Percentiles rank a stretch among this genome's conserved stretches.
Evolutionary conservation across 2,113 vertebrate species (phyloP).

Genomic region (Chloroceryle aenea): DNA sequence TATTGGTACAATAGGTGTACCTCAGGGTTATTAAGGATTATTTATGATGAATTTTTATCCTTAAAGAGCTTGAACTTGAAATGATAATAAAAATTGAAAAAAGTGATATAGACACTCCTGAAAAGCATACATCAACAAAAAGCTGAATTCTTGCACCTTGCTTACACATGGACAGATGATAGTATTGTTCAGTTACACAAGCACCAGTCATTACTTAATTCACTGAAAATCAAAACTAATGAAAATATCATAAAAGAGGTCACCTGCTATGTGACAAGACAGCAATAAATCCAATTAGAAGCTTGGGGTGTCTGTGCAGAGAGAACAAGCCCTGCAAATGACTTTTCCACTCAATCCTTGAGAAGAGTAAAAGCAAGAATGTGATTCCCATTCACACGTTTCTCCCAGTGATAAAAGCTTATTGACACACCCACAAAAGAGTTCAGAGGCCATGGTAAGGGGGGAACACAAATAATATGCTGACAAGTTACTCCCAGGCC

Average conservation of each 20-base stretch:
- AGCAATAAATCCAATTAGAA: neutral
- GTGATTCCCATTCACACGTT: rapidly evolving
- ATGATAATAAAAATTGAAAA: neutral
- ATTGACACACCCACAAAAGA: neutral
- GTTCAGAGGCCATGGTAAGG: neutral
- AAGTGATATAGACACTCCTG: neutral
- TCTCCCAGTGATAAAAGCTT: neutral
- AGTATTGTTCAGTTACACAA: neutral
- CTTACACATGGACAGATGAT: rapidly evolving
- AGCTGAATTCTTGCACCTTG: neutral
- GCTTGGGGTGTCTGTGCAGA: neutral
- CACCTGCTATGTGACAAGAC: neutral
- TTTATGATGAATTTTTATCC: neutral
- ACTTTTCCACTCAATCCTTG: rapidly evolving
- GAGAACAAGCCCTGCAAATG: neutral
- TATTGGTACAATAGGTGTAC: neutral
- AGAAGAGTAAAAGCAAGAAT: neutral
- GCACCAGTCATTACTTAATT: neutral
- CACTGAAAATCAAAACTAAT: neutral
- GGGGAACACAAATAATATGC: neutral
- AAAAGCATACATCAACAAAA: neutral
- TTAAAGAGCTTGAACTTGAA: neutral
- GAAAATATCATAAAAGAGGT: neutral
- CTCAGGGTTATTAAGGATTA: neutral
- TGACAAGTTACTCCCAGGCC: neutral